These are phyloP conservation scores for Poecilia latipinna DNA, from an alignment of 2,113 vertebrate species.

Conservation along the genomic window DNA sequence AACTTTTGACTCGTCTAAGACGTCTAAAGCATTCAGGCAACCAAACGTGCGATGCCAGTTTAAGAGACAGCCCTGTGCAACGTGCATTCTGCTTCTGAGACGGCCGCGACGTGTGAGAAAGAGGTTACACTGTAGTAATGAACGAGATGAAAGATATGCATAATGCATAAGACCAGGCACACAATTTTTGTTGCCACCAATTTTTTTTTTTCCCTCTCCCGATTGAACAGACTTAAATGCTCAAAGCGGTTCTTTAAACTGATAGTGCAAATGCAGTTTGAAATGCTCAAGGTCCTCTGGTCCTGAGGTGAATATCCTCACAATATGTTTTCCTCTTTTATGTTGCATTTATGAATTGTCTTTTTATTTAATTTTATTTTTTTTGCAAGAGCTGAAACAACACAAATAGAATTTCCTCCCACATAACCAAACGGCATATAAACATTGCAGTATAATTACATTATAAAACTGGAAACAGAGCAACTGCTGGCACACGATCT, in stretches of 20 bases:
- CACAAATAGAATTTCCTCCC: neutral
- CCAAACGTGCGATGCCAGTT: neutral
- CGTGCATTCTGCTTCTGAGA: neutral
- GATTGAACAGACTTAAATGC: neutral
- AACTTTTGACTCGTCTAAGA: constrained; percentile 1
- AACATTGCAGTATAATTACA: neutral
- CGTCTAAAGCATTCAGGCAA: constrained; percentile 10
- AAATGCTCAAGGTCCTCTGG: neutral
- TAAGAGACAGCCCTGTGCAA: neutral
- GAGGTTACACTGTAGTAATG: neutral
- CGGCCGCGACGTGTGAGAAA: neutral
- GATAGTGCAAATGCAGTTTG: neutral
- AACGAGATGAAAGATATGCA: neutral
- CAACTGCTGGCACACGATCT: neutral
- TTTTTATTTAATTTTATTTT: neutral
- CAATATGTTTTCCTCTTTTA: neutral
- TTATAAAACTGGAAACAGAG: neutral
- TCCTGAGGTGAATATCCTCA: neutral
- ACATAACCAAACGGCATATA: neutral
- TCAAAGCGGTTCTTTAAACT: neutral
- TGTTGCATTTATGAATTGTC: neutral
- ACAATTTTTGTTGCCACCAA: neutral
- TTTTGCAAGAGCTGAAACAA: neutral
- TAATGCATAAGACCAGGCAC: neutral
- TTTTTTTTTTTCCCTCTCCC: neutral